Conservation (phyloP, 2,888 invertebrate species). For the Eutolmus rufibarbis region DNA sequence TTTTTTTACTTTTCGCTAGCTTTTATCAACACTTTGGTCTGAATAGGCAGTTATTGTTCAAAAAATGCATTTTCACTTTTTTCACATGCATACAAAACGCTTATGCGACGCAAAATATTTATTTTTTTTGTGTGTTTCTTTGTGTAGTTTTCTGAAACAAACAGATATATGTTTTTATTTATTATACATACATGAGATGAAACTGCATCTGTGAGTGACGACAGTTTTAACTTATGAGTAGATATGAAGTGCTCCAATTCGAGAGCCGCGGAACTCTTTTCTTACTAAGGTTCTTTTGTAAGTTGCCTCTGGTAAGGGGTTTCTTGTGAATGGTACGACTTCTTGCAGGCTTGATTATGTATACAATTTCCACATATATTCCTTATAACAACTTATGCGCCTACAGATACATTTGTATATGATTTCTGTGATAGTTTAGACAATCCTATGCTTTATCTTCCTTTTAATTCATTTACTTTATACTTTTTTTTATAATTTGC, state of each 20-base stretch:
- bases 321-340: constrained; percentile 19
- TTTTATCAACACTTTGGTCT: neutral
- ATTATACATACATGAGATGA: neutral
- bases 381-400: constrained; percentile 4
- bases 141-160: neutral
- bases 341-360: constrained; percentile 22
- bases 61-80: neutral
- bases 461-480: neutral
- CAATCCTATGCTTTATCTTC: neutral
- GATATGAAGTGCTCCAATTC: neutral
- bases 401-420: neutral
- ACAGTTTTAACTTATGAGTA: neutral
- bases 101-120: neutral
- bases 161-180: neutral
- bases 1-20: neutral
- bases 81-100: neutral
- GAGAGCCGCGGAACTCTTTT: neutral
- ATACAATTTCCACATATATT: constrained; percentile 20
- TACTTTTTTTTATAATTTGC: neutral
- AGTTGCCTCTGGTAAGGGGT: neutral
- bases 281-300: neutral
- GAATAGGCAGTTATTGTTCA: neutral
- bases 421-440: constrained; percentile 18
- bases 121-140: neutral
- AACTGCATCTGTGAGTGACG: neutral